Evolutionary conservation across 2,113 vertebrate genomes (phyloP).

Genomic region (Orientallactaga bullata): DNA sequence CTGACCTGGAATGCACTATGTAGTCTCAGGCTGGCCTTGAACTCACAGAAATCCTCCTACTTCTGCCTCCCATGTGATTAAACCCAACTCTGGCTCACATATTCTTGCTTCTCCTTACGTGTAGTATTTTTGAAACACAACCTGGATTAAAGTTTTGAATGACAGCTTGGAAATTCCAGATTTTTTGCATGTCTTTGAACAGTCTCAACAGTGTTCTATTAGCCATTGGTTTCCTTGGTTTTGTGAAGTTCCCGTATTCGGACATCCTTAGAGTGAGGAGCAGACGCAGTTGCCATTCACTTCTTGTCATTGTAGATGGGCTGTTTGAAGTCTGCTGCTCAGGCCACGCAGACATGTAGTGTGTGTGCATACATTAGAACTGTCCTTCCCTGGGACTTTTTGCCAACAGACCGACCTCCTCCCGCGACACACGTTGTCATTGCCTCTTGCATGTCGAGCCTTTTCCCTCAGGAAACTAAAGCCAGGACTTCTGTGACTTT

Average conservation of each 20-base stretch:
- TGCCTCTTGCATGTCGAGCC: background rate
- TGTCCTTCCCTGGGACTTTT: background rate
- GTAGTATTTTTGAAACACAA: background rate
- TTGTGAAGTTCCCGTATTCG: background rate
- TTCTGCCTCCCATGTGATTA: too few species aligned
- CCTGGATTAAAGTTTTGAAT: background rate
- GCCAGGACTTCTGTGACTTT: background rate
- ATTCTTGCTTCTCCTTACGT: background rate
- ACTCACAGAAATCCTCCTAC: too few species aligned
- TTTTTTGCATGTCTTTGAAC: background rate
- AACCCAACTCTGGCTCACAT: background rate
- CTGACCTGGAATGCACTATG: too few species aligned
- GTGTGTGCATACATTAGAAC: background rate
- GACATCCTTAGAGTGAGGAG: background rate
- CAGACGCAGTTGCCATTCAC: background rate
- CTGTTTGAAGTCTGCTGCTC: background rate
- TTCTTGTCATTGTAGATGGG: background rate
- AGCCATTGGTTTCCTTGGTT: background rate
- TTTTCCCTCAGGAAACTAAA: background rate
- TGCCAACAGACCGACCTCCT: fast-evolving
- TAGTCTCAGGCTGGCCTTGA: too few species aligned
- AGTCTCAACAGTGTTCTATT: background rate
- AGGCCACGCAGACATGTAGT: background rate
- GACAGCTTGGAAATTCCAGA: background rate
- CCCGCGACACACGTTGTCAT: background rate